Evolutionary conservation across 2,888 invertebrate species (phyloP), one percentile per base, ranked within the genome.

Genomic region (Mactromeris polynyma): DNA sequence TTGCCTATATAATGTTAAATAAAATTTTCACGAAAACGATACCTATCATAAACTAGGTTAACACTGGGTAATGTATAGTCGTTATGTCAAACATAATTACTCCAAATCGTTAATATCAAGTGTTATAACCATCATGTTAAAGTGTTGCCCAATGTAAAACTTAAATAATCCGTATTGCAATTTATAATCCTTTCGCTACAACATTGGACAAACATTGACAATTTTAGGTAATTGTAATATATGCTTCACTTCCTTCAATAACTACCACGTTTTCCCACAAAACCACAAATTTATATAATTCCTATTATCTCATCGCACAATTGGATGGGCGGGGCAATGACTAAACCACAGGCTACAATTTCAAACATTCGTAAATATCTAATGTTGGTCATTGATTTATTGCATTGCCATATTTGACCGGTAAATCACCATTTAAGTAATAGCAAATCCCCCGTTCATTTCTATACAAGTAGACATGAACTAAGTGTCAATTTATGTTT

Each of bases 341-440:
- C 58, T 46, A 26, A 21, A 64, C 26, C 26, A 26, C 58, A 11
- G 58, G 21, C 58, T 26, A 64, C 58, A 7, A 64, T 64, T 4
- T 26, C 26, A n/a, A 3, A 64, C 58, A 26, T 26, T 64, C 58
- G 11, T 64, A n/a, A 64, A 64, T 26, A 2, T 11, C 9, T 2
- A 6, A 64, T 2, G 26, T 58, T 58, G 58, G 58, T 58, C 58
- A 26, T 64, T 64, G 58, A 64, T 26, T 64, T 26, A 26, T 26
- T 64, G 26, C n/a, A 40, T 51, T 1, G 80, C 42, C 46, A 51
- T 6, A 42, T 51, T 31, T 80, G 80, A 80, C 80, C 46, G 40
- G 79, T 42, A 38, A 79, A 40, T 79, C 79, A 79, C 79, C 42
- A 79, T 64, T 64, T 21, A 64, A 64, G 26, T 26, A 26, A n/a